A percentile compares a stretch with the other conserved stretches of the same genome.
These are phyloP conservation scores for Dendropsophus ebraccatus DNA, from an alignment of 2,113 vertebrate genomes.

Conservation along the genomic window DNA sequence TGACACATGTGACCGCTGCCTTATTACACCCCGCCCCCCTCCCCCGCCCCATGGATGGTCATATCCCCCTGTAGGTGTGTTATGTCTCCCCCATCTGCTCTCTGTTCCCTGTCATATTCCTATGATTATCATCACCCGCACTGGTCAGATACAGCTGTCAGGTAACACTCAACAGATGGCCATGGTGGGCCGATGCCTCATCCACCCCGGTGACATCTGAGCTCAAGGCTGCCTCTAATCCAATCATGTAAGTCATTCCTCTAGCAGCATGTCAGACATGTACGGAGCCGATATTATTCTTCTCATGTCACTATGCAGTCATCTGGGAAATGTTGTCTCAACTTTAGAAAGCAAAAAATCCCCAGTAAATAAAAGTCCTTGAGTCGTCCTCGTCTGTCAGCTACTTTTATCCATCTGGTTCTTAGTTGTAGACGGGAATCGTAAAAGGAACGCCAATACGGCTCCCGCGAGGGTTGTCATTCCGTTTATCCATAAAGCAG, in stretches of 20 bases:
- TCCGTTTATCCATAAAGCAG: not conserved
- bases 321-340: not conserved
- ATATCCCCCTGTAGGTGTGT: not conserved
- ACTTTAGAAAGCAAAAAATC: not conserved
- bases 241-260: slow-evolving; percentile 68
- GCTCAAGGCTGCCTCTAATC: slow-evolving; percentile 69
- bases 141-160: slow-evolving; percentile 78
- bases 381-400: not conserved
- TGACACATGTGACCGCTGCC: not conserved
- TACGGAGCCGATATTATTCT: slow-evolving; percentile 66
- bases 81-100: slow-evolving; percentile 60
- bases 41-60: not conserved
- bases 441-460: too few relatives aligned
- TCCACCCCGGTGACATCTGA: slow-evolving; percentile 68
- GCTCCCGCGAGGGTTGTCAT: not conserved
- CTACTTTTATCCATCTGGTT: not conserved
- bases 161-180: slow-evolving; percentile 78
- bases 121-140: slow-evolving; percentile 67
- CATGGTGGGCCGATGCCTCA: slow-evolving; percentile 66
- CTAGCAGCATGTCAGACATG: slow-evolving; percentile 62
- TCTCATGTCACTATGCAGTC: not conserved
- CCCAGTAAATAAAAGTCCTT: not conserved
- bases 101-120: slow-evolving; percentile 63
- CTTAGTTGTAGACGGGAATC: not conserved
- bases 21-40: not conserved